Evolutionary conservation across 2,113 vertebrate genomes (phyloP), one percentile per base, ranked within the genome.

Genomic region (Planiliza haematocheilus): DNA sequence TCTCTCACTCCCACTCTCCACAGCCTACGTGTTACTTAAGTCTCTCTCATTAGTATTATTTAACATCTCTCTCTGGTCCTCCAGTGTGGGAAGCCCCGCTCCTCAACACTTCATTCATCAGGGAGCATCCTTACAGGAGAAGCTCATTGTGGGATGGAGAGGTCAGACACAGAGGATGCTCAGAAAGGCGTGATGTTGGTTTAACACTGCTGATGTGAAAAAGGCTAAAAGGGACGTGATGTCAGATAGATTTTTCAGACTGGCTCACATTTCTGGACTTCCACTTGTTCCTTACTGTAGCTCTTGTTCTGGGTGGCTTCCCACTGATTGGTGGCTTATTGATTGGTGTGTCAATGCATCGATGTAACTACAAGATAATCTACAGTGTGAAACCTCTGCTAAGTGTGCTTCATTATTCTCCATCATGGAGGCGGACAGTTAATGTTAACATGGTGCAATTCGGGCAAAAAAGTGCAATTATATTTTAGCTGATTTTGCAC

Each of bases 11-110:
- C 76, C 57, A 81, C 73, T 68, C 73, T 3, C 41, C 56, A 50
- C 43, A 75, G 74, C 70, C 63, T 65, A 58, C 8, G 24, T 37
- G 21, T 56, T 55, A 20, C 71, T 66, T 53, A 70, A 66, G 45
- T 81, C 78, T 56, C 38, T 75, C 75, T 87, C 84, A 87, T 87
- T 82, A 84, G 74, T 79, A 74, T 86, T 84, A 84, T 70, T 88
- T 73, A 89, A 84, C 73, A 59, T 76, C 73, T 82, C 80, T 59
- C 65, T 86, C 49, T 8, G 62, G 20, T 45, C 59, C 74, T 60
- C 37, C 50, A 51, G 65, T 79, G 72, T 10, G 72, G 70, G 59
- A 64, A 76, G 41, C 41, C 60, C 60, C 14, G 45, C 72, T 78
- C 20, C 59, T 72, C 76, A 74, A 20, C 70, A 78, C 80, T 85